Conservation (phyloP, 35 echinoderm and acorn worm species). For the Chiridota heheva region DNA sequence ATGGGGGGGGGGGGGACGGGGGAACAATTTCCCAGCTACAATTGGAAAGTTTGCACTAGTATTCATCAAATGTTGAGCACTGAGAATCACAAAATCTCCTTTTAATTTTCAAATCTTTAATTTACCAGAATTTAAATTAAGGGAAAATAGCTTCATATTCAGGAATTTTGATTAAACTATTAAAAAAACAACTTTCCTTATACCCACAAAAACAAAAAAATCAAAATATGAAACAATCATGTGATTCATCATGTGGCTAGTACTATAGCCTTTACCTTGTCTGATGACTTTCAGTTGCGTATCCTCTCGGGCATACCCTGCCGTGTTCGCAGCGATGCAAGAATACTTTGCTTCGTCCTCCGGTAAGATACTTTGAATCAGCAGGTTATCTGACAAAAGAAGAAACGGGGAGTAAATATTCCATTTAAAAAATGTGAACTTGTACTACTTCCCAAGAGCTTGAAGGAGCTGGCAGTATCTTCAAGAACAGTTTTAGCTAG, state of each 20-base stretch:
- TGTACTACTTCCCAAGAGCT: too few relatives aligned
- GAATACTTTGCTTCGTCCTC: conserved; percentile 64
- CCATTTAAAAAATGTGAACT: not conserved
- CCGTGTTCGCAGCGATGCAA: conserved; percentile 67
- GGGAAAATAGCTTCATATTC: not conserved
- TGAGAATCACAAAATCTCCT: too few relatives aligned
- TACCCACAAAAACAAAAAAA: too few relatives aligned
- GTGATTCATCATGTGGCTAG: not conserved
- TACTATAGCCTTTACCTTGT: conserved; percentile 34
- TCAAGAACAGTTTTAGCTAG: too few relatives aligned
- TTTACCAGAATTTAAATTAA: not conserved
- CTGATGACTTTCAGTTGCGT: conserved; percentile 51
- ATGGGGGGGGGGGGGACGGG: too few relatives aligned
- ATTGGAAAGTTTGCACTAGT: too few relatives aligned
- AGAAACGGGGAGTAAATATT: conserved; percentile 15
- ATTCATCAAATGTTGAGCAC: too few relatives aligned
- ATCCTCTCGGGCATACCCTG: conserved; percentile 68
- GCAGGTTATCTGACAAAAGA: conserved; percentile 41
- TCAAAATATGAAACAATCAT: too few relatives aligned
- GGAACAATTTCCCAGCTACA: too few relatives aligned
- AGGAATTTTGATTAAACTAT: not conserved
- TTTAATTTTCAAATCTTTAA: not conserved
- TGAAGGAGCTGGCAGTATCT: too few relatives aligned
- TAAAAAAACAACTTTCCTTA: too few relatives aligned
- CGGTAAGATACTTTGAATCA: conserved; percentile 45